Conservation (phyloP, 2,113 vertebrate species). For the Redunca redunca region DNA sequence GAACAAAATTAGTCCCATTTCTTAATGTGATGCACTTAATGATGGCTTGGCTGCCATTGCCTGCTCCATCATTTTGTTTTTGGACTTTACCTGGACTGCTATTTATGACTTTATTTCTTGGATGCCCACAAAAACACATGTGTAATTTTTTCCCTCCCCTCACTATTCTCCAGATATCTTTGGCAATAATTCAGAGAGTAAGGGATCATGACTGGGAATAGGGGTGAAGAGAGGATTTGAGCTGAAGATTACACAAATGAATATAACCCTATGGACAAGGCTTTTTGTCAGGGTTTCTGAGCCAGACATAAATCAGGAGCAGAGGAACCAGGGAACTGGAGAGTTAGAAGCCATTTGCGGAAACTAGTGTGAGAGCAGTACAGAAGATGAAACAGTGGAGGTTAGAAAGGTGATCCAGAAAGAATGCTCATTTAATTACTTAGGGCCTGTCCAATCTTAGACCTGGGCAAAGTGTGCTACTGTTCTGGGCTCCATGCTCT, state of each 20-base stretch:
- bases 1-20: constrained; percentile 16
- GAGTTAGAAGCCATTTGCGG: background rate
- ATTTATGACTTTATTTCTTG: constrained; percentile 32
- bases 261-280: background rate
- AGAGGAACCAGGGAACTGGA: background rate
- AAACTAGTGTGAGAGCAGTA: background rate
- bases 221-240: background rate
- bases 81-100: background rate
- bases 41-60: background rate
- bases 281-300: constrained; percentile 30
- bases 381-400: background rate
- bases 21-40: constrained; percentile 26
- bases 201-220: background rate
- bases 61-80: constrained; percentile 26
- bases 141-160: background rate
- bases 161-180: background rate
- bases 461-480: background rate
- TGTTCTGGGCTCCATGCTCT: background rate
- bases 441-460: background rate
- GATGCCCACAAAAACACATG: background rate
- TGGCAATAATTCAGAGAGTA: background rate
- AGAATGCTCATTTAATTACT: background rate
- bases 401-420: background rate
- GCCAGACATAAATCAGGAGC: background rate
- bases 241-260: background rate